These are phyloP conservation scores for Urophycis tenuis DNA, from an alignment of 2,797 vertebrate species.

Conservation along the genomic window DNA sequence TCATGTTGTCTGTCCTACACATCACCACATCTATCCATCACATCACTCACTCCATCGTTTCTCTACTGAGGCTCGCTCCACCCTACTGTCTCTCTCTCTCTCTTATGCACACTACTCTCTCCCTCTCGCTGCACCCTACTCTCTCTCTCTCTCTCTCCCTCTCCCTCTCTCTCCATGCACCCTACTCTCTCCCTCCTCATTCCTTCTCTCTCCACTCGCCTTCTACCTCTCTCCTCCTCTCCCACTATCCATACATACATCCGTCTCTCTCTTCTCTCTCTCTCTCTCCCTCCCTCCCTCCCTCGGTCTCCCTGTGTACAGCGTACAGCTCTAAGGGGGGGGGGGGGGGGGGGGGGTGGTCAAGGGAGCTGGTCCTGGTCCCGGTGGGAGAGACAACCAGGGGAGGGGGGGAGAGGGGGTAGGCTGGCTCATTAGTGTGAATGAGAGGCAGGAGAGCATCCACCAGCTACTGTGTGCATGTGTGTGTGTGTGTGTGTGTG, in stretches of 20 bases:
- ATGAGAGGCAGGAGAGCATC: constrained; percentile 59
- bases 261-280: constrained; percentile 1
- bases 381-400: constrained; percentile 15
- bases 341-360: too few species aligned
- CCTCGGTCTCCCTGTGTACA: not conserved
- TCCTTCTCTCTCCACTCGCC: not conserved
- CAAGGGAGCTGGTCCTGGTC: not conserved
- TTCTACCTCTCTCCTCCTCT: not conserved
- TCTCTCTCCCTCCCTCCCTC: constrained; percentile 13
- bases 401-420: constrained; percentile 7
- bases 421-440: constrained; percentile 65
- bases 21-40: constrained; percentile 23
- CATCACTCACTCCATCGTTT: not conserved
- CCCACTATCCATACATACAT: not conserved
- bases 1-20: constrained; percentile 12
- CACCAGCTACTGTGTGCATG: constrained; percentile 53
- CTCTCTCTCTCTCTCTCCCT: constrained; percentile 10
- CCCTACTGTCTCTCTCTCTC: not conserved
- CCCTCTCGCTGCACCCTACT: constrained; percentile 5
- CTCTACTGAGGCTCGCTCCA: too few species aligned
- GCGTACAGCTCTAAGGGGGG: too few species aligned
- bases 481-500: constrained; percentile 57
- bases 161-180: constrained; percentile 3
- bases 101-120: constrained; percentile 3
- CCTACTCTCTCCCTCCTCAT: constrained; percentile 5